Conservation (phyloP, 2,797 vertebrate species). For the Sebastolobus alascanus region DNA sequence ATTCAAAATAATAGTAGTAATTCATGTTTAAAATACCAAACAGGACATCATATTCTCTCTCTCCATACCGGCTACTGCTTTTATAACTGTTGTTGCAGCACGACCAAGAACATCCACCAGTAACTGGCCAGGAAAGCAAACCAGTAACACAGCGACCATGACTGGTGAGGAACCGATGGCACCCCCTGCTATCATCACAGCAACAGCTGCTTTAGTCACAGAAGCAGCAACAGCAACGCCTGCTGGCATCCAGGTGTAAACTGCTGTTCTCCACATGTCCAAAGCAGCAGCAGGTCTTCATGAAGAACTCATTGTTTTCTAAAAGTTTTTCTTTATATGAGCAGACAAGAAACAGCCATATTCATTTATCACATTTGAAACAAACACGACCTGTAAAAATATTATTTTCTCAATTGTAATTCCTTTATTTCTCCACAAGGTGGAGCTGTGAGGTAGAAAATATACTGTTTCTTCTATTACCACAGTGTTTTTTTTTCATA, state of each 20-base stretch:
- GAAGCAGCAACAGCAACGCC: not conserved
- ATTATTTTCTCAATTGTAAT: not conserved
- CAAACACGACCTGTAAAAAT: not conserved
- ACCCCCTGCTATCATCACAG: not conserved
- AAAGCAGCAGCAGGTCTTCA: not conserved
- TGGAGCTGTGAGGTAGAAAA: constrained; percentile 3
- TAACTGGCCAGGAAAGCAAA: not conserved
- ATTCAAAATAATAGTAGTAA: too few relatives aligned
- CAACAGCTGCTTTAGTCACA: not conserved
- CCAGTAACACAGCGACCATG: not conserved
- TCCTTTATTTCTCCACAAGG: not conserved
- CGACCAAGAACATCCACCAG: too few relatives aligned
- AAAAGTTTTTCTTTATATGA: not conserved
- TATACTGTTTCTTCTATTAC: not conserved
- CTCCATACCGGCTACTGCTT: too few relatives aligned
- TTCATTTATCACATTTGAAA: not conserved
- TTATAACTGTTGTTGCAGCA: too few relatives aligned
- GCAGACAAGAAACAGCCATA: not conserved
- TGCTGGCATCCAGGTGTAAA: not conserved
- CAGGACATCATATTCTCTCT: too few relatives aligned
- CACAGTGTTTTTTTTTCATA: not conserved
- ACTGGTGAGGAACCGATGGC: not conserved
- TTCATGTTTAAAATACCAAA: too few relatives aligned
- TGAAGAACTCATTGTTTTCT: not conserved
- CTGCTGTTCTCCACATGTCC: not conserved